phyloP scores from a whole-genome alignment of 2,888 invertebrate species.

The Didymodactylos carnosus region DNA sequence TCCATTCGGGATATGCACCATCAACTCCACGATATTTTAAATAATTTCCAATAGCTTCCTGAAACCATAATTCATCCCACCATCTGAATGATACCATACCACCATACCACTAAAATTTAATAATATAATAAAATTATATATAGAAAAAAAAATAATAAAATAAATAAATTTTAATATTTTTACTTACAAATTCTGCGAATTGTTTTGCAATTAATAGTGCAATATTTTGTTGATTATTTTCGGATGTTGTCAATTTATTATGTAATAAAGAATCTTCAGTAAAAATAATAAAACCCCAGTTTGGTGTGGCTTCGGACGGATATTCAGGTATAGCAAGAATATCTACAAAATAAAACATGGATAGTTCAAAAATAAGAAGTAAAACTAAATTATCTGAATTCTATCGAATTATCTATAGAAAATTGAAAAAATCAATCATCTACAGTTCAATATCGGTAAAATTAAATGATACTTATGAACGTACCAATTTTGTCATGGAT shows the following conservation, averaged over 20 bases:
- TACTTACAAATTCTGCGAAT: conserved; percentile 11
- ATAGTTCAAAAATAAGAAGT: not conserved
- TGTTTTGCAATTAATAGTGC: conserved; percentile 10
- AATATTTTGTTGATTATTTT: conserved; percentile 1
- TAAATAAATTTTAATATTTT: not conserved
- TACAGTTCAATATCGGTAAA: too few relatives aligned
- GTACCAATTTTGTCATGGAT: not conserved
- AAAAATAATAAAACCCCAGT: conserved; percentile 3
- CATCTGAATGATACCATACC: conserved; percentile 1
- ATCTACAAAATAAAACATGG: not conserved
- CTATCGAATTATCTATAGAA: too few relatives aligned
- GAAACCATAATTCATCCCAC: conserved; percentile 13
- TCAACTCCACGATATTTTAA: conserved; percentile 9
- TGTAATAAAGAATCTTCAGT: not conserved
- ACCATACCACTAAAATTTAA: conserved; percentile 11
- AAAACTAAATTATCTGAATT: too few relatives aligned
- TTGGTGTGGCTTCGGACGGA: conserved; percentile 5
- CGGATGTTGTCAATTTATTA: not conserved
- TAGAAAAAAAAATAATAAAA: not conserved
- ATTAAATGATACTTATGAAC: not conserved
- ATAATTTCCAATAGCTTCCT: conserved; percentile 11
- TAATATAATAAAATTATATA: not conserved
- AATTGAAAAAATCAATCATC: too few relatives aligned
- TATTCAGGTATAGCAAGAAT: conserved; percentile 13
- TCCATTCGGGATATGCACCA: conserved; percentile 6